Evolutionary conservation across 2,797 vertebrate species (phyloP), one percentile per base, ranked within the genome.

Genomic region (Argyrosomus regius): DNA sequence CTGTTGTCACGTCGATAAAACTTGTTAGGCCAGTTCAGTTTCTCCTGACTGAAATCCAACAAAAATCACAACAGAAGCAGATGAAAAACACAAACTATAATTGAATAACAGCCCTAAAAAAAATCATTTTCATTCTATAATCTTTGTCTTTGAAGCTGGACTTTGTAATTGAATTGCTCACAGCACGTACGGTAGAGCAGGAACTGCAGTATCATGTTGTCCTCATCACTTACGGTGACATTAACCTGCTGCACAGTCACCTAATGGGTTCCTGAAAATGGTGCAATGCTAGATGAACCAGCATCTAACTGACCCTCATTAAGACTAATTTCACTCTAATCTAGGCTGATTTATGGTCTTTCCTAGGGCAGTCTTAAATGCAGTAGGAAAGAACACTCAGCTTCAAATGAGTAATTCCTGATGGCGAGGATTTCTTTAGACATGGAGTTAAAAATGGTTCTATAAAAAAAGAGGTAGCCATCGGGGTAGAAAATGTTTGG

Each of bases 321-420:
- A 22, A 43, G 14, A 62, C 49, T 56, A 18, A 71, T 81, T 46
- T 60, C 22, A 26, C 54, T 14, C 53, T 39, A 75, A 75, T 65
- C 26, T 16, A 39, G 4, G 12, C 22, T 57, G 50, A 46, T 63
- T 20, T 31, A 46, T 43, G 48, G 41, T 6, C 26, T 62, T 35
- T 50, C 46, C 31, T 22, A 2, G 2, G 50, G 48, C 63, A 18
- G 6, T 26, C 39, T 31, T 8, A 46, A 26, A 50, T 3, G 63
- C 56, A 67, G 57, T 12, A 41, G 14, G 17, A 60, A 60, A 24
- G 41, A 48, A 48, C 58, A 22, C 22, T 48, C 20, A 0, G n/a
- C 78, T 75, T 46, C n/a, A 41, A 35, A 59, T 49, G 13, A 66
- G 18, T 58, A 43, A 31, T 28, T 46, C n/a, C 28, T 3, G 52